phyloP scores from a whole-genome alignment of 2,888 invertebrate genomes.

The Seira ritae region DNA sequence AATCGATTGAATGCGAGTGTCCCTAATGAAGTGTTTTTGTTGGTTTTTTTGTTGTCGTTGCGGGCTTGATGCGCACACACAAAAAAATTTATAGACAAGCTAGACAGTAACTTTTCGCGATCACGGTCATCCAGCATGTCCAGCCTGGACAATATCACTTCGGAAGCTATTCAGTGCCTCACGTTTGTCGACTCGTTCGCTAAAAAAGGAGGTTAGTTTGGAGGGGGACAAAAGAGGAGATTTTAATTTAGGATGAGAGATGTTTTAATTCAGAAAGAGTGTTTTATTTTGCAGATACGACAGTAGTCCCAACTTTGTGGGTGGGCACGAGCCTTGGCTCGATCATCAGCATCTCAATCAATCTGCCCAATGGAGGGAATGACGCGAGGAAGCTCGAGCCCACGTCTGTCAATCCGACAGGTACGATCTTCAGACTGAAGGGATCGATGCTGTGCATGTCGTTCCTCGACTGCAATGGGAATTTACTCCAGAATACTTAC shows the following conservation, averaged over 20 bases:
- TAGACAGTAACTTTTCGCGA: conserved; percentile 97
- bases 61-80: too few relatives aligned
- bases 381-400: conserved; percentile 90
- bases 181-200: conserved; percentile 97
- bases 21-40: too few relatives aligned
- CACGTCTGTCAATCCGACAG: conserved; percentile 90
- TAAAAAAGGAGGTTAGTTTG: conserved; percentile 89
- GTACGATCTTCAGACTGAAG: conserved; percentile 96
- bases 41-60: too few relatives aligned
- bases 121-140: conserved; percentile 98
- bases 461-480: conserved; percentile 96
- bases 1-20: too few relatives aligned
- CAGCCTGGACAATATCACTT: conserved; percentile 96
- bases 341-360: conserved; percentile 93
- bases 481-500: conserved; percentile 91
- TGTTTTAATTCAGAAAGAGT: too few relatives aligned
- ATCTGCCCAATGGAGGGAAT: conserved; percentile 81
- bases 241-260: too few relatives aligned
- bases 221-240: background rate
- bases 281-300: conserved; percentile 83
- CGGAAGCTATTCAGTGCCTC: conserved; percentile 96
- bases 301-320: conserved; percentile 94
- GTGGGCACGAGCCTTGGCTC: conserved; percentile 98
- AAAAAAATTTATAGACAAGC: too few relatives aligned
- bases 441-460: conserved; percentile 96